Evolutionary conservation across 2,888 invertebrate genomes (phyloP), one percentile per base, ranked within the genome.

Genomic region (Lasius fuliginosus): DNA sequence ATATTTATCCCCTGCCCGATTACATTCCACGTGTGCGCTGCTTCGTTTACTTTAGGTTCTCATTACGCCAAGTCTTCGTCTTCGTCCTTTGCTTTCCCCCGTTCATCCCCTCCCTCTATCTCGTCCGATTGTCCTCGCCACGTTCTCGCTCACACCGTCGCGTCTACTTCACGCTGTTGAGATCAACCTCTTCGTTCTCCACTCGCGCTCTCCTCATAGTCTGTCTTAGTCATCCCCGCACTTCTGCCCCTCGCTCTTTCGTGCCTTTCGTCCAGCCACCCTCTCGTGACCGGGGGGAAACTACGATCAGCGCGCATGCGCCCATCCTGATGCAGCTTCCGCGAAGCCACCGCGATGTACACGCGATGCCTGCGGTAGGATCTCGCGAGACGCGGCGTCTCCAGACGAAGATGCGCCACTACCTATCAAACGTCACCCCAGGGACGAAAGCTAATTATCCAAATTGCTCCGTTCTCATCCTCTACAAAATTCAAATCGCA

Each of bases 291-390:
- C 84, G 71, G 15, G 12, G 58, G 69, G 65, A 4, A 23, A 27
- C 69, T 6, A 33, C 58, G 73, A 40, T 64, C 77, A 18, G 23
- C 46, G 88, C 90, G 90, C 89, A 87, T 89, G 88, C 90, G 90
- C 68, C 56, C 86, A 56, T 82, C 83, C 84, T 73, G 85, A 81
- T 89, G 86, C 89, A 88, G 86, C 85, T 90, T 89, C 85, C 82
- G 33, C 56, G 86, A 85, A 87, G 85, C 82, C 77, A 77, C 83
- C 81, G 85, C 88, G 84, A 89, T 89, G 76, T 84, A 86, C 85
- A 85, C 75, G 56, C 79, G 67, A 83, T 77, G 79, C 81, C 82
- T 81, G 82, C 77, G 85, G 87, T 85, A 86, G 84, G 82, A 85
- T 89, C 89, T 85, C 89, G 77, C 85, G 89, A 87, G 88, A 86